Conservation (phyloP, 2,888 invertebrate genomes). For the Drosophila setosimentum region DNA sequence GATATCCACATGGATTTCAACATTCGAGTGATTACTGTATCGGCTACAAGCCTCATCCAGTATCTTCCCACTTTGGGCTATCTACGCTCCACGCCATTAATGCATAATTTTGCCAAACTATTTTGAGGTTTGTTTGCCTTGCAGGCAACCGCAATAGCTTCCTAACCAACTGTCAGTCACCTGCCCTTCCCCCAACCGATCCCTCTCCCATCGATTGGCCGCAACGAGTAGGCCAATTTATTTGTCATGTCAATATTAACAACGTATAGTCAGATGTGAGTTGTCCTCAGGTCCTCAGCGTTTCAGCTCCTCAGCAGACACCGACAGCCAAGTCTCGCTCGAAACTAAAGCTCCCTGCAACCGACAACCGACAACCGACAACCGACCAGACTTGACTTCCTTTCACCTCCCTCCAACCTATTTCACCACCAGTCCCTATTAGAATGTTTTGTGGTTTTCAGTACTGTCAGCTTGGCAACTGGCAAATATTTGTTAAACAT, state of each 20-base stretch:
- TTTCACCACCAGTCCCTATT: constrained; percentile 2
- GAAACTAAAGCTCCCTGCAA: constrained; percentile 20
- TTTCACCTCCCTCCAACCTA: not conserved
- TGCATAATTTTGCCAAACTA: constrained; percentile 82
- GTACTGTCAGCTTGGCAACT: constrained; percentile 73
- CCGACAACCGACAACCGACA: too few species aligned
- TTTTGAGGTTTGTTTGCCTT: constrained; percentile 80
- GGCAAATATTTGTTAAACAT: constrained; percentile 76
- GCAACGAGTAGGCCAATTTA: constrained; percentile 72
- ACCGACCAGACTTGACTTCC: constrained; percentile 33
- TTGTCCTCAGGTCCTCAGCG: constrained; percentile 21
- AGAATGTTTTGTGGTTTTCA: constrained; percentile 67
- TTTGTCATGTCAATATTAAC: constrained; percentile 82
- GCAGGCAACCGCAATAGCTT: constrained; percentile 65
- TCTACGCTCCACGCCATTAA: constrained; percentile 64
- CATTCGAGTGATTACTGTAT: not conserved
- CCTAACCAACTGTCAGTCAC: constrained; percentile 27
- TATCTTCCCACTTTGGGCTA: not conserved
- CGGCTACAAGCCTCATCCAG: not conserved
- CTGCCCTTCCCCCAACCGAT: not conserved
- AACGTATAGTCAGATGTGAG: constrained; percentile 47
- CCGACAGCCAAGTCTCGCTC: constrained; percentile 36
- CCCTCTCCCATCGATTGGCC: not conserved
- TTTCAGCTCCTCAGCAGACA: constrained; percentile 34
- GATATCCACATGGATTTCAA: not conserved